These are phyloP conservation scores for Samia ricini DNA, from an alignment of 1,140 invertebrate genomes.

Conservation along the genomic window DNA sequence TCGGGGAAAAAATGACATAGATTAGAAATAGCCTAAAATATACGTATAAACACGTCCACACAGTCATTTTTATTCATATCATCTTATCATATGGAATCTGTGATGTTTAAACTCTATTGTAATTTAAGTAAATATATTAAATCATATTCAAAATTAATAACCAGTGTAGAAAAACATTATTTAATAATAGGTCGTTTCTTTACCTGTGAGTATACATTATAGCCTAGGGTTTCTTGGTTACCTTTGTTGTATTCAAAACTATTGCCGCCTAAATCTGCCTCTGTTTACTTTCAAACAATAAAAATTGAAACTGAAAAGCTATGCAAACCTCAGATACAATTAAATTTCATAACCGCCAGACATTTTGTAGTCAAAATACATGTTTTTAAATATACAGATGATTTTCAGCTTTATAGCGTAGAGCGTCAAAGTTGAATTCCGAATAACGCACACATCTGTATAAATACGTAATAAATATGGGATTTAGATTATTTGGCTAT, in stretches of 20 bases:
- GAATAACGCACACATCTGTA: neutral
- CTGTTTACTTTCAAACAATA: neutral
- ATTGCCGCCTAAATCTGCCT: neutral
- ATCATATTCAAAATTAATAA: too few species aligned
- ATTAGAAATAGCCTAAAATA: too few species aligned
- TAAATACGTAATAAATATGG: neutral
- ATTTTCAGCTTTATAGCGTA: neutral
- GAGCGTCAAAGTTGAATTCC: neutral
- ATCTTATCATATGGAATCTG: too few species aligned
- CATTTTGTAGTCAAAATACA: neutral
- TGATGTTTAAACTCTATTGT: too few species aligned
- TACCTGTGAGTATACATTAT: too few species aligned
- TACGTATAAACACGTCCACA: too few species aligned
- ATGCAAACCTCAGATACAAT: neutral
- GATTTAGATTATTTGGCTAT: neutral
- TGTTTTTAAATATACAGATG: neutral
- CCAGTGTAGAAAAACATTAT: too few species aligned
- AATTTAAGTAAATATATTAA: too few species aligned
- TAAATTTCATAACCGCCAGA: neutral
- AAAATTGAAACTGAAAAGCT: neutral
- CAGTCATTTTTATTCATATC: too few species aligned
- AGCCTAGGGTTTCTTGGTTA: too few species aligned
- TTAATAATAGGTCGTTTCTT: too few species aligned
- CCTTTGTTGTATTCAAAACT: too few species aligned
- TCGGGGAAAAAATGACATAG: neutral